Conservation (phyloP, 2,113 vertebrate genomes). For the Picathartes gymnocephalus region DNA sequence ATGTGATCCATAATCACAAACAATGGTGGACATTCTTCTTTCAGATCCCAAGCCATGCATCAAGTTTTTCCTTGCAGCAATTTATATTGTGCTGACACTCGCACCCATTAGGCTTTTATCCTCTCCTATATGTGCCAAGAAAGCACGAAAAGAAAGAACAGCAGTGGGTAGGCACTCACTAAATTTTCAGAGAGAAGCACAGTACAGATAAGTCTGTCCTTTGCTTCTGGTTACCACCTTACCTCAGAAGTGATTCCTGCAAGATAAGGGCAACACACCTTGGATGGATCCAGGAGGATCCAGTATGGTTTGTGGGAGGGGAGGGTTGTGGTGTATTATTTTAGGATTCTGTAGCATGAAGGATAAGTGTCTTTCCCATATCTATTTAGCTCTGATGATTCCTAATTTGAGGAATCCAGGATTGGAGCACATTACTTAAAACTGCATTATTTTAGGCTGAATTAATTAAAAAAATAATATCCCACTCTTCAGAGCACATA, state of each 20-base stretch:
- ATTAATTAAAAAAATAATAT: conserved; percentile 11
- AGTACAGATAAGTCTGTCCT: neutral
- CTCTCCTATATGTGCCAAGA: conserved; percentile 64
- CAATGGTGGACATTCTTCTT: conserved; percentile 79
- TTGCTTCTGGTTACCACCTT: neutral
- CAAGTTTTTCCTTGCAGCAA: conserved; percentile 78
- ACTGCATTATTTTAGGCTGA: neutral
- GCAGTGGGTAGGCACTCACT: conserved; percentile 1
- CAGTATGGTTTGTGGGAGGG: neutral
- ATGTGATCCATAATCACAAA: conserved; percentile 89
- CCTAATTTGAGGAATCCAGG: neutral
- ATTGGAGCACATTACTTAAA: neutral
- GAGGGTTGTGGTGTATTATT: neutral
- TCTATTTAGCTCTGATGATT: neutral
- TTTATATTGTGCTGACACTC: conserved; percentile 82
- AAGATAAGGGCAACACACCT: neutral
- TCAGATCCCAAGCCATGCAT: conserved; percentile 82
- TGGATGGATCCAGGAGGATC: neutral
- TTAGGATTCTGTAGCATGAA: neutral
- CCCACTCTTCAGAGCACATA: neutral
- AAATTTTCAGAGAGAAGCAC: neutral
- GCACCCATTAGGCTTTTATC: conserved; percentile 71
- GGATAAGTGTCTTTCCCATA: neutral
- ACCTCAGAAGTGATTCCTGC: neutral
- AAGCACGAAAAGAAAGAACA: conserved; percentile 53